Conservation (phyloP, 2,888 invertebrate genomes). For the Trachelus stipa region DNA sequence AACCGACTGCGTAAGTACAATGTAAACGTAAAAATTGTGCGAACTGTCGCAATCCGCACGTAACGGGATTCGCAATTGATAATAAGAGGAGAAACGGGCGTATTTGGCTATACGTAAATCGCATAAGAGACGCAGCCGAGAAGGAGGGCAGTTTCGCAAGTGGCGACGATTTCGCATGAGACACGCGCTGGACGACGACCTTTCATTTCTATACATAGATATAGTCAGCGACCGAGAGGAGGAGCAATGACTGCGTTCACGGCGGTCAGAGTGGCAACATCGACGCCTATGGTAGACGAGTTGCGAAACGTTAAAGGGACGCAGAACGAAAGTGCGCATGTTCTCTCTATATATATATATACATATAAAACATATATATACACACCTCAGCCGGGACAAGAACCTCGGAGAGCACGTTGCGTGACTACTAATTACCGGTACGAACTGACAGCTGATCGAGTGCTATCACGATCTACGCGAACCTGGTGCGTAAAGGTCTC, state of each 20-base stretch:
- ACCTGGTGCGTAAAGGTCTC: not conserved
- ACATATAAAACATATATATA: too few species aligned
- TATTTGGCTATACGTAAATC: not conserved
- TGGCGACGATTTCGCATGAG: not conserved
- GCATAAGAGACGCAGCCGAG: not conserved
- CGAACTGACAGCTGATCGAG: slow-evolving; percentile 42
- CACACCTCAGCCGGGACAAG: slow-evolving; percentile 27
- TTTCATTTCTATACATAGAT: not conserved
- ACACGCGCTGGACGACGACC: not conserved
- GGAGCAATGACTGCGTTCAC: not conserved
- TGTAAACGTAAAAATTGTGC: not conserved
- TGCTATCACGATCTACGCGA: slow-evolving; percentile 8
- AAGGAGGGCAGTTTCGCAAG: not conserved
- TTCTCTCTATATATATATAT: slow-evolving; percentile 9
- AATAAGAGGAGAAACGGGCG: not conserved
- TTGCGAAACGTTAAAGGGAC: not conserved
- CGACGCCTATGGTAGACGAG: not conserved
- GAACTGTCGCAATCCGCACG: not conserved
- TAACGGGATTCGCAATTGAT: not conserved
- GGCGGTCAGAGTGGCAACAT: not conserved
- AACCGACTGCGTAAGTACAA: not conserved
- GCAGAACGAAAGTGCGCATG: not conserved
- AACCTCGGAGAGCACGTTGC: slow-evolving; percentile 27
- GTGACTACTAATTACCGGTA: slow-evolving; percentile 36
- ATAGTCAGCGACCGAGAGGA: not conserved